Evolutionary conservation across 2,113 vertebrate species (phyloP).

Genomic region (Osmerus eperlanus): DNA sequence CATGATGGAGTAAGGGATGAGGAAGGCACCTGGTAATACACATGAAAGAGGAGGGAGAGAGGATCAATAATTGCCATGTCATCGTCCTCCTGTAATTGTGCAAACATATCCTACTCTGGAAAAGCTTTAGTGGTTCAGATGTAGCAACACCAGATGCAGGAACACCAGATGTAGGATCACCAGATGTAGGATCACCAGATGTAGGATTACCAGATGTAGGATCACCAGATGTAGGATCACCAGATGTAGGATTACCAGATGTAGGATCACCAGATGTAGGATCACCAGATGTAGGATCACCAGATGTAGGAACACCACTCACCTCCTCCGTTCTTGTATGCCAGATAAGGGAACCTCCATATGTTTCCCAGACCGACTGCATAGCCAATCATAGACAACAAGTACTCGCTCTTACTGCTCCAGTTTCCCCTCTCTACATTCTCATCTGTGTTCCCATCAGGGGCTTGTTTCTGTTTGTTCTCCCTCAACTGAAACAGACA

Average conservation of each 20-base stretch:
- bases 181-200: neutral
- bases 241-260: neutral
- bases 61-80: neutral
- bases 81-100: neutral
- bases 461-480: constrained; percentile 50
- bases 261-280: neutral
- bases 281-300: neutral
- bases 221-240: neutral
- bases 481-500: constrained; percentile 24
- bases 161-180: neutral
- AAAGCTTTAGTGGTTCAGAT: neutral
- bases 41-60: neutral
- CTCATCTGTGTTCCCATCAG: constrained; percentile 57
- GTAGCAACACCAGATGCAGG: neutral
- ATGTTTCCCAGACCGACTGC: constrained; percentile 94
- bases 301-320: neutral
- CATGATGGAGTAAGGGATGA: constrained; percentile 90
- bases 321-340: constrained; percentile 95
- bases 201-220: neutral
- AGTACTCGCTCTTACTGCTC: constrained; percentile 87
- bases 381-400: constrained; percentile 92
- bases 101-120: neutral
- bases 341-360: constrained; percentile 93
- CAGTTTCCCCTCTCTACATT: constrained; percentile 87
- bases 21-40: constrained; percentile 82